Evolutionary conservation across 2,113 vertebrate species (phyloP).

Genomic region (Merops nubicus): DNA sequence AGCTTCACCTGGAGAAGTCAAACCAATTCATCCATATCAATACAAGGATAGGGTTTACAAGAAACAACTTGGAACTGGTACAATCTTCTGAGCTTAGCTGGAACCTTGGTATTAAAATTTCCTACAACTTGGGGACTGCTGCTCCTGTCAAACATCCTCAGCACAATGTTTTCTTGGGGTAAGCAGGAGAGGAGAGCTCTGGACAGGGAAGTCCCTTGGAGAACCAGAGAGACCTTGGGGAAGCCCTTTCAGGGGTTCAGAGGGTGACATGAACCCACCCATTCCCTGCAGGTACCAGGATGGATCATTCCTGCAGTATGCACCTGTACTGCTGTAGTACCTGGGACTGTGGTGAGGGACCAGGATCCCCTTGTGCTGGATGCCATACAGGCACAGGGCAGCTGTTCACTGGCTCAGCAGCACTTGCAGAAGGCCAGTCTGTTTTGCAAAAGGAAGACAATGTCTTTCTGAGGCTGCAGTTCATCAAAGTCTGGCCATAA

Average conservation of each 20-base stretch:
- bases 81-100: background rate
- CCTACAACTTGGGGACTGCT: background rate
- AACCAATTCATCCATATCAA: background rate
- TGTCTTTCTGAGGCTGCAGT: background rate
- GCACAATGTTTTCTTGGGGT: background rate
- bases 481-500: background rate
- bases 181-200: background rate
- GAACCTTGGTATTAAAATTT: background rate
- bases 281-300: background rate
- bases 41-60: background rate
- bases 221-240: too few relatives aligned
- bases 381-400: background rate
- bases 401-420: background rate
- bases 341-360: background rate
- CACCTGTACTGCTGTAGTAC: background rate
- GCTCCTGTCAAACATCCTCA: background rate
- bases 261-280: background rate
- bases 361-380: background rate
- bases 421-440: background rate
- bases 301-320: background rate
- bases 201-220: background rate
- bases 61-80: background rate
- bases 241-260: background rate
- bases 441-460: background rate
- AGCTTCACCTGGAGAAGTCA: background rate